A percentile compares a stretch with the other conserved stretches of the same genome.
phyloP scores from a whole-genome alignment of 2,113 vertebrate species.

The Puffinus mauretanicus region DNA sequence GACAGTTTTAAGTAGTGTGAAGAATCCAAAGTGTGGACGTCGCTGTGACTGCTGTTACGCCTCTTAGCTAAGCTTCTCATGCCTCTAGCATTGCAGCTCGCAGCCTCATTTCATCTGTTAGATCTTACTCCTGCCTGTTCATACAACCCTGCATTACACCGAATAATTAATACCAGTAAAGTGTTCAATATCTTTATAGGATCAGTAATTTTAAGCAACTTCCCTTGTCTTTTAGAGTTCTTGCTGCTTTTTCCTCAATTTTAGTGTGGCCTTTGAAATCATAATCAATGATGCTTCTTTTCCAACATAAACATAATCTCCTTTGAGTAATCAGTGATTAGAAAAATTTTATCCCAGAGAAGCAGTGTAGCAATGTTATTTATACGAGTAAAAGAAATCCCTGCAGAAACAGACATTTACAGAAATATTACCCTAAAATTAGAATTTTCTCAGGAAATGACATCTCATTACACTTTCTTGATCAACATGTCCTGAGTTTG shows the following conservation, averaged over 20 bases:
- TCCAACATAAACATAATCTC: neutral
- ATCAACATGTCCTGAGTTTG: neutral
- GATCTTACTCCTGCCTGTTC: neutral
- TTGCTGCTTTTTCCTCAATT: neutral
- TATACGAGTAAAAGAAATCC: neutral
- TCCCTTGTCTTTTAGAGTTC: neutral
- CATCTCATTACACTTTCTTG: neutral
- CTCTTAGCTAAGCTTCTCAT: neutral
- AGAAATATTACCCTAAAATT: neutral
- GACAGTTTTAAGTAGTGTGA: neutral
- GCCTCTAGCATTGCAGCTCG: neutral
- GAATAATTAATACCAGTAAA: neutral
- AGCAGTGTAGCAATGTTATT: neutral
- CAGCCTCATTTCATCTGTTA: neutral
- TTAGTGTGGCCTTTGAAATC: neutral
- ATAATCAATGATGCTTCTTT: neutral
- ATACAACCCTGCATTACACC: neutral
- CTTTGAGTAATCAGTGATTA: neutral
- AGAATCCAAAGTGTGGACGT: neutral
- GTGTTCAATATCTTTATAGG: neutral
- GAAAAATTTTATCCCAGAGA: neutral
- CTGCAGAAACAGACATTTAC: neutral
- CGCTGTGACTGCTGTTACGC: fast-evolving
- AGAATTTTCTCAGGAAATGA: neutral
- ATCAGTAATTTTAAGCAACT: neutral